Conservation (phyloP, 2,113 vertebrate species). For the Plestiodon gilberti region DNA sequence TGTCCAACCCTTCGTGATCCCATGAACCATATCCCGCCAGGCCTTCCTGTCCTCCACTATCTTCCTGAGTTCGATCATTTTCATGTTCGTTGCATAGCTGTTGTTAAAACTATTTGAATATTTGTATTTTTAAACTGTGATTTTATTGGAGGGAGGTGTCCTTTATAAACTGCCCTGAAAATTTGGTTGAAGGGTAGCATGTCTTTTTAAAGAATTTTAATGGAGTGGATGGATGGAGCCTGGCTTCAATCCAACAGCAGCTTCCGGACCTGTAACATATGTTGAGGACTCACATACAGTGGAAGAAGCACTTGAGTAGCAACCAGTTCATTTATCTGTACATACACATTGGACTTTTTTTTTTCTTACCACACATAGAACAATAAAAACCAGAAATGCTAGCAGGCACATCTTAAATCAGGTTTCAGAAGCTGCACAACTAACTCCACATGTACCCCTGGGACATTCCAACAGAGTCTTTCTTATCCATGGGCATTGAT, state of each 20-base stretch:
- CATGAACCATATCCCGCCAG: no score
- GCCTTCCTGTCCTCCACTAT: no score
- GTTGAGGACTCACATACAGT: background rate
- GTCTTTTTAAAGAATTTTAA: no score
- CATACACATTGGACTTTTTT: background rate
- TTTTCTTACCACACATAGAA: background rate
- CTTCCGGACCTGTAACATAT: conserved; percentile 13
- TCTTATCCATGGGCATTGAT: background rate
- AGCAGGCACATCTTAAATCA: background rate
- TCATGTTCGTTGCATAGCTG: no score
- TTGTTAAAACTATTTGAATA: no score
- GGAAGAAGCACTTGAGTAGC: background rate
- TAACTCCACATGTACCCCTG: background rate
- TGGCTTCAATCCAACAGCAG: background rate
- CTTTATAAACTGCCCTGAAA: no score
- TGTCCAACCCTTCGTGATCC: no score
- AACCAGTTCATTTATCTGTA: background rate
- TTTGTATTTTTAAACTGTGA: no score
- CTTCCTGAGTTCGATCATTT: no score
- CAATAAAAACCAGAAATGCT: background rate
- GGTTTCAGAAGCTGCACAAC: background rate
- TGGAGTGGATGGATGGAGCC: background rate
- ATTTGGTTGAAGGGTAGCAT: no score
- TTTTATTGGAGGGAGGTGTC: no score
- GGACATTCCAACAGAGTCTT: background rate